phyloP scores from a whole-genome alignment of 2,888 invertebrate species.

The Mimachlamys varia region DNA sequence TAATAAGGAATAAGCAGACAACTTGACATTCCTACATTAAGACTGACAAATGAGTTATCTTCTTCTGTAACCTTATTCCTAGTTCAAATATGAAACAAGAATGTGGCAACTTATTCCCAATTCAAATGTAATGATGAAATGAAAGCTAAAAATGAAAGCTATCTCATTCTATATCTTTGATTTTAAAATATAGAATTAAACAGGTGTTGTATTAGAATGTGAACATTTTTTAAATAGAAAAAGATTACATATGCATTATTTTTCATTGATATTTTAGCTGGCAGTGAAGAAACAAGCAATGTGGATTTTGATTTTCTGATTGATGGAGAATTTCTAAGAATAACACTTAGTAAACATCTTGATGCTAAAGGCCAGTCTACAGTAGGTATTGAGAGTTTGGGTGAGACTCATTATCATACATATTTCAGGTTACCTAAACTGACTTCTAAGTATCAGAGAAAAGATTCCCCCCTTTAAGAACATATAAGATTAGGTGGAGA shows the following conservation, averaged over 20 bases:
- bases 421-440: no score
- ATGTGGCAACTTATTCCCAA: neutral
- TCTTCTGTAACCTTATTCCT: neutral
- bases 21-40: neutral
- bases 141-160: no score
- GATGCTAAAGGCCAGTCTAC: conserved; percentile 89
- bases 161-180: no score
- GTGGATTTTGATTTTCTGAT: conserved; percentile 92
- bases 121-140: neutral
- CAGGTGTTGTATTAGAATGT: no score
- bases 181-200: no score
- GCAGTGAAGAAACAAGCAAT: conserved; percentile 39
- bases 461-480: no score
- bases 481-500: no score
- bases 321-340: conserved; percentile 90
- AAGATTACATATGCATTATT: neutral
- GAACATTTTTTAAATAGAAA: no score
- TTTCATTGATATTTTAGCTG: conserved; percentile 52
- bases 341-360: conserved; percentile 88
- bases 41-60: neutral
- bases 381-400: conserved; percentile 60
- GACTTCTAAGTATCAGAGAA: no score
- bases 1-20: neutral
- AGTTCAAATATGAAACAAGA: no score
- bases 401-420: no score